These are phyloP conservation scores for Zele albiditarsus DNA, from an alignment of 2,888 invertebrate genomes.

Conservation along the genomic window DNA sequence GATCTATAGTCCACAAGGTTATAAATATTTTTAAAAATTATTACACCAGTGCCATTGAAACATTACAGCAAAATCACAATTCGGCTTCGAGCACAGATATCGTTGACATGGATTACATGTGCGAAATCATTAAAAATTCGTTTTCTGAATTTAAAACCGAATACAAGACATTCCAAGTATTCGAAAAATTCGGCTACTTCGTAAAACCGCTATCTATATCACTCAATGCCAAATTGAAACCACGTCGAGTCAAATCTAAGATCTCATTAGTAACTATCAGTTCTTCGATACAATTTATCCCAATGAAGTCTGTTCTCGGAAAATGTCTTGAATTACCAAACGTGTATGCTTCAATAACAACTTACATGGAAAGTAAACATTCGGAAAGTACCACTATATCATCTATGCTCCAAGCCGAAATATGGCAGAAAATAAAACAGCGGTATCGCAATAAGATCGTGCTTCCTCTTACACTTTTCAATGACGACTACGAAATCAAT, in stretches of 20 bases:
- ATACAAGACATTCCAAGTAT: conserved; percentile 29
- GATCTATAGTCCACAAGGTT: conserved; percentile 18
- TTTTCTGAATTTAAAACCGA: conserved; percentile 35
- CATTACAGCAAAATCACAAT: conserved; percentile 13
- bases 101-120: conserved; percentile 16
- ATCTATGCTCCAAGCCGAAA: conserved; percentile 43
- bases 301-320: conserved; percentile 40
- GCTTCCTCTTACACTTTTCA: conserved; percentile 47
- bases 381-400: conserved; percentile 41
- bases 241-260: conserved; percentile 41
- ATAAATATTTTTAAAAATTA: conserved; percentile 4
- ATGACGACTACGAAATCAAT: conserved; percentile 50
- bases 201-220: conserved; percentile 26
- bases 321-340: conserved; percentile 51
- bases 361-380: conserved; percentile 37
- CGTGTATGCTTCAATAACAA: conserved; percentile 44
- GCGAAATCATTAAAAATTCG: conserved; percentile 28
- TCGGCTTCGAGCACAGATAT: conserved; percentile 26
- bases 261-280: conserved; percentile 29
- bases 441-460: conserved; percentile 39
- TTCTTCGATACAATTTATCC: conserved; percentile 27
- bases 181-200: too few species aligned
- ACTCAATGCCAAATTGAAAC: conserved; percentile 39
- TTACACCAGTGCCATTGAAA: conserved; percentile 19
- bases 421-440: conserved; percentile 43